phyloP scores from a whole-genome alignment of 2,113 vertebrate species.

The Salvelinus alpinus region DNA sequence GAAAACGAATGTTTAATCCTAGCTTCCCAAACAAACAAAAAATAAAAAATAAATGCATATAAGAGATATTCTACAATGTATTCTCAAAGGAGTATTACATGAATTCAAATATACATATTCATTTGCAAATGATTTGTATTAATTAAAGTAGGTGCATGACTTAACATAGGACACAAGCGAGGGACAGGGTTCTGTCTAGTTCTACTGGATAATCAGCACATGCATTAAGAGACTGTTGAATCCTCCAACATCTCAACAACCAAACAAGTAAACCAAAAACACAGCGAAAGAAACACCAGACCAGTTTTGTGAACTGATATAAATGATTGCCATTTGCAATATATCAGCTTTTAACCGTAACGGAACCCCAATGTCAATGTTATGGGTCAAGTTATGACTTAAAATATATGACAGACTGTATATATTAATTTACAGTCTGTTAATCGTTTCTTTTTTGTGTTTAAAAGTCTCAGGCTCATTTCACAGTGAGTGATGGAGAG shows the following conservation, averaged over 20 bases:
- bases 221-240: slow-evolving; percentile 65
- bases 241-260: slow-evolving; percentile 56
- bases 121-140: slow-evolving; percentile 64
- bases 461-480: slow-evolving; percentile 65
- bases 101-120: slow-evolving; percentile 70
- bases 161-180: slow-evolving; percentile 44
- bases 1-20: slow-evolving; percentile 29
- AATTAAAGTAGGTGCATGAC: slow-evolving; percentile 53
- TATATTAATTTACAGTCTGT: slow-evolving; percentile 63
- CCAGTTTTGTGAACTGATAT: slow-evolving; percentile 58
- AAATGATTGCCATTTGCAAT: slow-evolving; percentile 79
- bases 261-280: slow-evolving; percentile 37
- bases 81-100: slow-evolving; percentile 63
- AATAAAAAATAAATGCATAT: slow-evolving; percentile 51
- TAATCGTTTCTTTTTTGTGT: slow-evolving; percentile 7
- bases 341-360: slow-evolving; percentile 62
- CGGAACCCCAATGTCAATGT: slow-evolving; percentile 67
- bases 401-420: slow-evolving; percentile 42
- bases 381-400: slow-evolving; percentile 72
- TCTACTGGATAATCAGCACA: slow-evolving; percentile 67
- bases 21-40: slow-evolving; percentile 50
- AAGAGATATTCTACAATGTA: slow-evolving; percentile 69
- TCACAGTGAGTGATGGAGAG: slow-evolving; percentile 46
- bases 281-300: slow-evolving; percentile 37
- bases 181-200: slow-evolving; percentile 59